Percentiles rank a stretch among this genome's conserved stretches.
Evolutionary conservation across 2,888 invertebrate species (phyloP).

Genomic region (Agrotis ipsilon): DNA sequence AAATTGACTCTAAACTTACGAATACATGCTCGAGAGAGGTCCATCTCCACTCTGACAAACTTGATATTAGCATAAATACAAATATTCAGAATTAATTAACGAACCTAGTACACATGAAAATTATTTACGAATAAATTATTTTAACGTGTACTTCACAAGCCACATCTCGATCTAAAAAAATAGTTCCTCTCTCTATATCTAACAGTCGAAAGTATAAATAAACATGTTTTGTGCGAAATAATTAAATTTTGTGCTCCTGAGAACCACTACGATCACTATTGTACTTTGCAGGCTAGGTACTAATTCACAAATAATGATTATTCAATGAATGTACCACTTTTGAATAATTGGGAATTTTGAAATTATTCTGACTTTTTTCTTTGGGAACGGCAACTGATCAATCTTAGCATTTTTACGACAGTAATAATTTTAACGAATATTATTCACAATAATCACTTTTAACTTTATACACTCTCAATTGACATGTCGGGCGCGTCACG

Average conservation of each 20-base stretch:
- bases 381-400: constrained; percentile 58
- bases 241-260: constrained; percentile 67
- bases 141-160: constrained; percentile 29
- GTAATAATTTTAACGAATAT: constrained; percentile 72
- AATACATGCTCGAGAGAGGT: constrained; percentile 72
- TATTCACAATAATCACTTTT: constrained; percentile 82
- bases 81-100: constrained; percentile 41
- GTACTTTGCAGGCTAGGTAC: constrained; percentile 85
- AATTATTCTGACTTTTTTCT: constrained; percentile 39
- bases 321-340: constrained; percentile 50
- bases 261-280: constrained; percentile 79
- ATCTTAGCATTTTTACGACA: constrained; percentile 69
- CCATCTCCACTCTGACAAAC: constrained; percentile 49
- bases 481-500: constrained; percentile 89
- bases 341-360: constrained; percentile 40
- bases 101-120: constrained; percentile 40
- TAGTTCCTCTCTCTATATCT: constrained; percentile 56
- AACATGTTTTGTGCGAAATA: constrained; percentile 71
- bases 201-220: constrained; percentile 43
- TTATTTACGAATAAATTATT: constrained; percentile 42
- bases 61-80: constrained; percentile 53
- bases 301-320: constrained; percentile 61
- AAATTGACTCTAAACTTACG: constrained; percentile 89
- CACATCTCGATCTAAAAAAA: constrained; percentile 41
- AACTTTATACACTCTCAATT: constrained; percentile 89